These are phyloP conservation scores for Fragum whitleyi DNA, from an alignment of 2,888 invertebrate genomes.

Conservation along the genomic window DNA sequence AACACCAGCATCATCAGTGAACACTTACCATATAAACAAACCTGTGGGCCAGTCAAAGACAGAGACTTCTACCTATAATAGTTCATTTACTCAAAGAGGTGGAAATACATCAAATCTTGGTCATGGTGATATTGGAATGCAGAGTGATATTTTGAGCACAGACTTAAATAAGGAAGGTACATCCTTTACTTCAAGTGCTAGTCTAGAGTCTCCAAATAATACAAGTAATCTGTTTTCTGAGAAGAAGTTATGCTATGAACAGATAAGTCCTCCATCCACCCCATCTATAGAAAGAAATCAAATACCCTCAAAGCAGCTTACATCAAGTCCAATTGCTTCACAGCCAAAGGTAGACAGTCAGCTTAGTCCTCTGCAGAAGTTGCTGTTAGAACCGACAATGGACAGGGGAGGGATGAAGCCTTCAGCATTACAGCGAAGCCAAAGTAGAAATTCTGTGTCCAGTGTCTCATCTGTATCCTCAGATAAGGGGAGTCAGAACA, in stretches of 20 bases:
- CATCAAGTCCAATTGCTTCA: constrained; percentile 33
- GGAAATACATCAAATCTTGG: background rate
- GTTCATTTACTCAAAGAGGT: background rate
- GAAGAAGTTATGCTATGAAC: constrained; percentile 51
- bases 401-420: constrained; percentile 3
- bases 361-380: constrained; percentile 56
- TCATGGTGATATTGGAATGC: background rate
- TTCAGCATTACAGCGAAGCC: constrained; percentile 23
- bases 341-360: constrained; percentile 31
- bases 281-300: constrained; percentile 25
- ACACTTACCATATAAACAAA: constrained; percentile 12
- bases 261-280: constrained; percentile 58
- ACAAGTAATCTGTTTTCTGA: constrained; percentile 18
- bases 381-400: constrained; percentile 31
- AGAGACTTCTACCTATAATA: background rate
- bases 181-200: background rate
- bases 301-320: background rate
- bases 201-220: background rate
- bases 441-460: constrained; percentile 44
- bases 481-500: constrained; percentile 32
- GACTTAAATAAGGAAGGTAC: background rate
- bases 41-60: constrained; percentile 6
- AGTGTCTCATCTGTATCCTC: constrained; percentile 44
- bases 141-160: background rate
- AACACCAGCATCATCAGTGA: background rate